Base-by-base conservation (phyloP, 2,888 invertebrate genomes). In the Cheilosia scutellata region DNA sequence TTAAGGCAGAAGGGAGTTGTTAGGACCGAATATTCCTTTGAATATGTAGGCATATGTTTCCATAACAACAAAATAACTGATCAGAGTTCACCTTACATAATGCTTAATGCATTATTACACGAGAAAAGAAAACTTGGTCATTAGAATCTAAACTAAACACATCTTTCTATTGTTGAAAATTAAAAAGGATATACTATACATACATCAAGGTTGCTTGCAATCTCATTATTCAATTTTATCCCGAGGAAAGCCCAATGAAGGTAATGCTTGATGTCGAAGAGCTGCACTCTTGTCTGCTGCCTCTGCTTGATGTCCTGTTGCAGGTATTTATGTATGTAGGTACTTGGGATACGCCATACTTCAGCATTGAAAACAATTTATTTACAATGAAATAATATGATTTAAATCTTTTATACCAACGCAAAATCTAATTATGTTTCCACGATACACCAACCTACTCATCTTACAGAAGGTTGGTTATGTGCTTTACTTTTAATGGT, bases 151-250 rank as follows among this genome's bases (percentile, higher is more conserved):
- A 2, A 3, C 44, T 16, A 44, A 44, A 9, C 7, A 29, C 31
- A 16, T 31, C 27, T 44, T 20, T 44, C 27, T 44, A 29, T 44
- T 55, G 6, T 42, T 53, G 68, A 13, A 44, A 31, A 31, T 29
- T 44, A 31, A 68, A 66, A 78, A 63, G 31, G 44, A 57, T 68
- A n/a, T n/a, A n/a, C n/a, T n/a, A n/a, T n/a, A 33, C 51, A 55
- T 75, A 40, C 72, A 60, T 60, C 74, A 74, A 74, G 79, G 79
- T 74, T 47, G 53, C 60, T 74, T 80, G 37, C 37, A 60, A 66
- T 80, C 79, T 74, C 74, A 80, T 80, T 80, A 80, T 80, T 80
- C 72, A 66, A 74, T 79, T 79, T 72, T 72, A 31, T 72, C 51
- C 62, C 25, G 27, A 6, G n/a, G 11, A 58, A 60, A 49, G 33